Base-by-base conservation (phyloP, 2,113 vertebrate species). In the Erpornis zantholeuca region DNA sequence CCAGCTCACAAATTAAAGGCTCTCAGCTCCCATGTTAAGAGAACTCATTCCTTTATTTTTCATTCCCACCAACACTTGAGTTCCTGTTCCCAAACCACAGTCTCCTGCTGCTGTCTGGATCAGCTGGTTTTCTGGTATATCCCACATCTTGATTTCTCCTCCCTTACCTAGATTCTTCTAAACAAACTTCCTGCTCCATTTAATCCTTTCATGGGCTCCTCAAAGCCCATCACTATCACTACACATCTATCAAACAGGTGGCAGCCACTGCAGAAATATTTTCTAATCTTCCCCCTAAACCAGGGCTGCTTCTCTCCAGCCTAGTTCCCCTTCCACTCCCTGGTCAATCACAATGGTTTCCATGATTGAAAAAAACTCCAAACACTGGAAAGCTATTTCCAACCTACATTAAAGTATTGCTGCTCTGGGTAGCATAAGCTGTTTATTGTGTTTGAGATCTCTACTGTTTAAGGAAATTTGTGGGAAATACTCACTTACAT, bases 41-140 rank as follows among this genome's bases (percentile, higher is more conserved):
- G 78, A 95, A 81, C 70, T 72, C 71, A 80, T 88, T 86, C 38
- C 29, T 95, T 80, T 50, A 22, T 40, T 76, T 91, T 87, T 94
- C 28, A 71, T 95, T 90, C 90, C 82, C 85, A 96, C 70, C 87
- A 92, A 52, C 85, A 83, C 20, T 38, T 52, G 50, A 88, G 35
- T 80, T 95, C 54, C 90, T 96, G 60, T 56, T 96, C 85, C 60
- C 68, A 94, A 96, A 92, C 84, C 93, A 91, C 81, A 90, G 90
- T 91, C 90, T 96, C 61, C 82, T 70, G 38, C 38, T 73, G 42
- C 45, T 77, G 54, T 88, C 93, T 77, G 93, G 95, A 95, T 77
- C 49, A 86, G 82, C 93, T 15, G 1, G 93, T 96, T 92, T 93
- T 90, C 79, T n/a, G 68, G 82, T 59, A 89, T n/a, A 65, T 85